Conservation (phyloP, 2,797 vertebrate species). For the Bufotes viridis region DNA sequence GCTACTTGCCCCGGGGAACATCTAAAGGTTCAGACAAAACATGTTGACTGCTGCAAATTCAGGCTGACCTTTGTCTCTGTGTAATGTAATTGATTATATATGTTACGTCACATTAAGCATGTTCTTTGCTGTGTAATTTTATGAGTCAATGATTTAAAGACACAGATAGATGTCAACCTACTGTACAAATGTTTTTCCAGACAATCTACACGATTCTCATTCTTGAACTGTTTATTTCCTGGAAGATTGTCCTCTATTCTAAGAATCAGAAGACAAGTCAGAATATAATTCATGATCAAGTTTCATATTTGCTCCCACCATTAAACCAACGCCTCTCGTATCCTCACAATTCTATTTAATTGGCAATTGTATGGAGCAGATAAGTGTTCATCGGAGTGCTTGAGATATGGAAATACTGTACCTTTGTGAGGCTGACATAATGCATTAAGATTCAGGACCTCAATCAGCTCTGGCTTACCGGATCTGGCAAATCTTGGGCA, state of each 20-base stretch:
- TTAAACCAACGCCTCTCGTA: no score
- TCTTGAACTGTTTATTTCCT: background rate
- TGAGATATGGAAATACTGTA: no score
- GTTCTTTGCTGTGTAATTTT: constrained; percentile 4
- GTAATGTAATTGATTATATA: constrained; percentile 8
- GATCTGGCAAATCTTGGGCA: no score
- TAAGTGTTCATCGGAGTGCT: no score
- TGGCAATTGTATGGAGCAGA: no score
- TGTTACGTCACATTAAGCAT: constrained; percentile 4
- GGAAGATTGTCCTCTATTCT: background rate
- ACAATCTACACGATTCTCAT: background rate
- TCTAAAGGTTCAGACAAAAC: background rate
- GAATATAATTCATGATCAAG: no score
- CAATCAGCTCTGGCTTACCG: no score
- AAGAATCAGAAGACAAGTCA: background rate
- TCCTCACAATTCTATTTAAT: no score
- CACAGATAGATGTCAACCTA: background rate
- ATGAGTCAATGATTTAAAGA: background rate
- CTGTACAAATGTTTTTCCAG: background rate
- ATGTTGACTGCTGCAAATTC: background rate
- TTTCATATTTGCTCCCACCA: no score
- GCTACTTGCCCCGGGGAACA: background rate
- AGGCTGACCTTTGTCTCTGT: constrained; percentile 14
- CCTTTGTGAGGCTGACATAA: no score
- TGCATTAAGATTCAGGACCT: no score